Conservation (phyloP, 1,140 invertebrate genomes). For the Pogonus chalceus region DNA sequence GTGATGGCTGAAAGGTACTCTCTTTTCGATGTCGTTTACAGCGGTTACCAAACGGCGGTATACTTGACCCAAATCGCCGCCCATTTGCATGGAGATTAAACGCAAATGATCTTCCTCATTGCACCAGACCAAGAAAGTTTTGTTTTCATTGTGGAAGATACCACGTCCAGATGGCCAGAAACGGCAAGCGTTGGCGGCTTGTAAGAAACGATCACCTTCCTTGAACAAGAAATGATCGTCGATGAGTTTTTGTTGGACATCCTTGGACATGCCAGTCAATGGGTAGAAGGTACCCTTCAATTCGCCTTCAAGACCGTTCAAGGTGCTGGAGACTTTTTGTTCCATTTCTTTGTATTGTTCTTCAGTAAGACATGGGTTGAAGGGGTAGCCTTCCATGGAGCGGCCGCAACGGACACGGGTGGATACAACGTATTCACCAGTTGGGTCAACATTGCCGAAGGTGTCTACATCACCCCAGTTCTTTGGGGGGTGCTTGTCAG, state of each 20-base stretch:
- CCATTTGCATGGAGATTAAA: slow-evolving; percentile 62
- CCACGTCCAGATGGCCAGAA: slow-evolving; percentile 69
- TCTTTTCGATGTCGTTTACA: slow-evolving; percentile 44
- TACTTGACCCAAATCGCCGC: slow-evolving; percentile 47
- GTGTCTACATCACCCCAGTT: slow-evolving; percentile 59
- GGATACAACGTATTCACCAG: slow-evolving; percentile 56
- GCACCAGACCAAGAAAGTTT: slow-evolving; percentile 66
- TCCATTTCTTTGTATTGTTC: slow-evolving; percentile 54
- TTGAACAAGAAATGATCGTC: slow-evolving; percentile 74
- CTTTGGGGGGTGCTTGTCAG: slow-evolving; percentile 49
- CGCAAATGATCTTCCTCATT: slow-evolving; percentile 71
- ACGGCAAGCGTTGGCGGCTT: slow-evolving; percentile 60
- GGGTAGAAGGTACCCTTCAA: slow-evolving; percentile 59
- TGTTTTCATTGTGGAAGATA: slow-evolving; percentile 62
- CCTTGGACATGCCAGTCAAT: slow-evolving; percentile 55
- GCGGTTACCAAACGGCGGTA: slow-evolving; percentile 48
- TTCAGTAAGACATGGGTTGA: slow-evolving; percentile 63
- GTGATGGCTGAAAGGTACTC: slow-evolving; percentile 45
- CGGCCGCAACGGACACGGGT: slow-evolving; percentile 65
- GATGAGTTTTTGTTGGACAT: slow-evolving; percentile 58
- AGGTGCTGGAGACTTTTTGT: slow-evolving; percentile 34
- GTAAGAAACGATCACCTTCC: slow-evolving; percentile 58
- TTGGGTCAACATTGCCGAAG: slow-evolving; percentile 64
- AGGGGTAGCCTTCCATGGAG: slow-evolving; percentile 59
- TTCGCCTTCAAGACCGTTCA: slow-evolving; percentile 43